Base-by-base conservation (phyloP, 64 coral and sea anemone genomes). In the Pachyseris speciosa region DNA sequence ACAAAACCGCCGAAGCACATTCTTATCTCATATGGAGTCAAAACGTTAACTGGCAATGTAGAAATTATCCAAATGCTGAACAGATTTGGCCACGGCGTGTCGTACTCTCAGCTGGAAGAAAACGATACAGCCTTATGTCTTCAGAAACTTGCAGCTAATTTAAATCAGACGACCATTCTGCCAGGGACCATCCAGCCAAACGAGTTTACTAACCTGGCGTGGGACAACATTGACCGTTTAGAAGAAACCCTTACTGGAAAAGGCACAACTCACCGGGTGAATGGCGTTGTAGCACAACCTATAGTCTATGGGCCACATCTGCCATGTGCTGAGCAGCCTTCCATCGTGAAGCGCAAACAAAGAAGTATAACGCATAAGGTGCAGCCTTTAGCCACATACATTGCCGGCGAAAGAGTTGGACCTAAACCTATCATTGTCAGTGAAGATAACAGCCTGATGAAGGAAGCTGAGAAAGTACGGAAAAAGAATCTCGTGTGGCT, bases 191-290 rank as follows among this genome's bases (percentile, higher is more conserved):
- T 78, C 5, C 32, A 84, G 19, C 80, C 80, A 37, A 29, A 44
- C 52, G 40, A 41, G 15, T 37, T 33, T 84, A 84, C 80, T 31
- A 64, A 33, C 32, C n/a, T 85, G 27, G 58, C 83, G 22, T 85
- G 83, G 83, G 63, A 85, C 44, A 85, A 85, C 61, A 85, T 85
- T 27, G 83, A 85, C 34, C 52, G 83, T 24, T 30, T 85, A 37
- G 83, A 85, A 51, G 83, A 85, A 66, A 65, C 80, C 40, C 28
- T 84, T 22, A 37, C 80, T 37, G 51, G 53, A 84, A 26, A 34
- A n/a, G 80, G 80, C 15, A 84, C 55, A 64, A 37, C 40, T 15
- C 80, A 64, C 40, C 22, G 80, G 15, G 80, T 84, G 15, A 84
- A 84, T 84, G 80, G 80, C 19, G 53, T 80, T 27, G 44, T 37